A percentile compares a stretch with the other conserved stretches of the same genome.
phyloP scores from a whole-genome alignment of 2,113 vertebrate species.

The Lycaon pictus region DNA sequence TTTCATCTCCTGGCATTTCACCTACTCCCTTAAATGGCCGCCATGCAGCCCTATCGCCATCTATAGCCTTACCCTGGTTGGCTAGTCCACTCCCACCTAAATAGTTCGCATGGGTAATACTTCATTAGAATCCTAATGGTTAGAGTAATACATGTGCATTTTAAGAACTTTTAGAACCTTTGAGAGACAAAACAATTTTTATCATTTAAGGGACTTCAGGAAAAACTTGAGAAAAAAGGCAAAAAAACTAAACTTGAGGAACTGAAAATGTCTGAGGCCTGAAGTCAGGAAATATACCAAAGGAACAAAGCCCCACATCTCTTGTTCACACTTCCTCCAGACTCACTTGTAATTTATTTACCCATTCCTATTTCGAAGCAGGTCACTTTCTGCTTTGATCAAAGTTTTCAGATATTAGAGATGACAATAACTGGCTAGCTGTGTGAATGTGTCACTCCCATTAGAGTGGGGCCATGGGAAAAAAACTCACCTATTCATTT shows the following conservation, averaged over 20 bases:
- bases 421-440: background rate
- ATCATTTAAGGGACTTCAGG: background rate
- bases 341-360: conserved; percentile 44
- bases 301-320: background rate
- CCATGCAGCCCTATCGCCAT: fast-evolving
- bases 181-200: conserved; percentile 23
- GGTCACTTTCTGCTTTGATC: background rate
- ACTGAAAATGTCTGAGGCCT: conserved; percentile 57
- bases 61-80: background rate
- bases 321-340: conserved; percentile 39
- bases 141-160: background rate
- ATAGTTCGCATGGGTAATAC: background rate
- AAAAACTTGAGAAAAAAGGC: background rate
- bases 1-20: background rate
- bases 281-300: background rate
- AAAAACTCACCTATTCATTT: background rate
- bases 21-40: background rate
- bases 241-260: background rate
- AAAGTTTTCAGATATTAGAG: background rate
- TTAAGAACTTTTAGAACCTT: background rate
- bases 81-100: background rate
- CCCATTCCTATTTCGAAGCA: background rate
- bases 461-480: background rate
- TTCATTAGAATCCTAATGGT: background rate
- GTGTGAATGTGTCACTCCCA: background rate